Evolutionary conservation across 2,797 vertebrate species (phyloP), one percentile per base, ranked within the genome.

Genomic region (Galaxias olidus): DNA sequence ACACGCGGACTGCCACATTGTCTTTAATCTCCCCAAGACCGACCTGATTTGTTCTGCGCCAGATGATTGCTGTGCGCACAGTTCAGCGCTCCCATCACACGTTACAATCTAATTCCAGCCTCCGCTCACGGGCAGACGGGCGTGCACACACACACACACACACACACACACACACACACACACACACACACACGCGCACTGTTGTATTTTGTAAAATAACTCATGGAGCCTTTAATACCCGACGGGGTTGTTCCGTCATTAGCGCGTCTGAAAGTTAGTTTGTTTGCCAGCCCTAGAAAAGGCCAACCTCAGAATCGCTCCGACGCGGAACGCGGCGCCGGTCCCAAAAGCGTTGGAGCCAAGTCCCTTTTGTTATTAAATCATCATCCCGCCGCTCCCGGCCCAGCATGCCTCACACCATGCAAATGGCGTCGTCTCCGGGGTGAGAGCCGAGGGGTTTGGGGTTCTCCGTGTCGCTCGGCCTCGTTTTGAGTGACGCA

Each of bases 211-310:
- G 51, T 66, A 74, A 61, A 81, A 78, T 82, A 73, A 84, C 87
- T 81, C 70, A 82, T 64, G 61, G 41, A 1, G 55, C 63, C 63
- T 74, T 61, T 61, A 73, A 72, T 75, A 82, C 74, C 60, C 60
- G 12, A 14, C 63, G 72, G 78, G 74, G 71, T 83, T 63, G 64
- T 74, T 78, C 66, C 65, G 78, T 83, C 72, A 75, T 75, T 86
- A 69, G 69, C 72, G 59, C 63, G 44, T 73, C 61, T 75, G 75
- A 81, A 64, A 71, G 67, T 76, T 69, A 18, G 42, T 65, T 66
- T 78, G 77, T 68, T 71, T 82, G 53, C 19, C 68, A 77, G 69
- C 64, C 51, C 48, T 62, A 59, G 54, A 63, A 61, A 51, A 61
- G 55, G 63, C 45, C 41, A 46, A 51, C 40, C 18, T 9, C 12